Conservation (phyloP, 2,113 vertebrate genomes). For the Stigmatopora nigra region DNA sequence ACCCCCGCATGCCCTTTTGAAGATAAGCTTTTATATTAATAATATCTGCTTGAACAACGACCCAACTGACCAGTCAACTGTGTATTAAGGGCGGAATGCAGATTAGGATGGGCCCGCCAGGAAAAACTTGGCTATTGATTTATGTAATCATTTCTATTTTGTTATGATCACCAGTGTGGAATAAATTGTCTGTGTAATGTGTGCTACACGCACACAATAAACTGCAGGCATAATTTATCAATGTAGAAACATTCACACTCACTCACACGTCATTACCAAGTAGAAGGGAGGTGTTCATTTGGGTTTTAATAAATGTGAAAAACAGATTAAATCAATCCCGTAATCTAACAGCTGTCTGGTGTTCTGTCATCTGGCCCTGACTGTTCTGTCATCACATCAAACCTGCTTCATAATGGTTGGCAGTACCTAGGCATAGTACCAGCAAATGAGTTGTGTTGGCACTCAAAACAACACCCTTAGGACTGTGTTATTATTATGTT, state of each 20-base stretch:
- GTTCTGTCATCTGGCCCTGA: conserved; percentile 31
- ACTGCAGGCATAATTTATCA: no score
- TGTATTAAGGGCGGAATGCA: no score
- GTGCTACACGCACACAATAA: not conserved
- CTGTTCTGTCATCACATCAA: conserved; percentile 26
- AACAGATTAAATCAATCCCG: conserved; percentile 12
- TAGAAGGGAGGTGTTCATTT: conserved; percentile 18
- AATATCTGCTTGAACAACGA: no score
- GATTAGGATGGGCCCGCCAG: no score
- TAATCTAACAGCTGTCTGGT: conserved; percentile 45
- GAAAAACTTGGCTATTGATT: no score
- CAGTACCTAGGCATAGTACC: conserved; percentile 27
- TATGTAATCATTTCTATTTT: no score
- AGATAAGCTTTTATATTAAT: no score
- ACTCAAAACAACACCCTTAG: conserved; percentile 29
- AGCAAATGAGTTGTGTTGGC: conserved; percentile 40
- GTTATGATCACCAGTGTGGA: not conserved
- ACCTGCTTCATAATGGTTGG: conserved; percentile 38
- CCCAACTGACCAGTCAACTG: no score
- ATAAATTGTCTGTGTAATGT: not conserved
- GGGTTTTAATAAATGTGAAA: conserved; percentile 11
- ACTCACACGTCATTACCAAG: not conserved
- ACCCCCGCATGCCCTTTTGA: no score
- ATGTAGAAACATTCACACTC: not conserved
- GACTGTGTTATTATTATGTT: conserved; percentile 7